Evolutionary conservation across 2,797 vertebrate species (phyloP).

Genomic region (Poeciliopsis infans): DNA sequence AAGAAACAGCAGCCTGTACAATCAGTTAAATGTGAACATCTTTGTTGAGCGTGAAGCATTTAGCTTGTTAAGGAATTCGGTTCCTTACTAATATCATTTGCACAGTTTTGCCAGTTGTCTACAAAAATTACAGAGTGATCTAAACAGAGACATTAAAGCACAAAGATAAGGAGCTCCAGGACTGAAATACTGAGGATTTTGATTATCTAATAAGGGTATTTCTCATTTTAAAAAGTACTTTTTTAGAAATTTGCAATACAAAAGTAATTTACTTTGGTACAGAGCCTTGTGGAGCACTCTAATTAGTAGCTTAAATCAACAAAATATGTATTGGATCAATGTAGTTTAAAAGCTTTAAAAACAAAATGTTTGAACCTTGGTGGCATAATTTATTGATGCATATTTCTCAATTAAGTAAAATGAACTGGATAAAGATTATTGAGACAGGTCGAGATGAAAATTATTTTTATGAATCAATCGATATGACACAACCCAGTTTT

Average conservation of each 20-base stretch:
- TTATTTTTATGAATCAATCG: background rate
- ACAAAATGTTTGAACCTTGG: background rate
- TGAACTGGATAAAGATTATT: background rate
- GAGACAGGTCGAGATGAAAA: background rate
- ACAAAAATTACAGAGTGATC: background rate
- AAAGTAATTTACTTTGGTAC: background rate
- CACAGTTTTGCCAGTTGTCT: background rate
- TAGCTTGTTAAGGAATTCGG: background rate
- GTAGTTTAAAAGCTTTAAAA: background rate
- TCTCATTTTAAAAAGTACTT: background rate
- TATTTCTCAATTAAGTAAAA: background rate
- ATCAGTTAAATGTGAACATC: background rate
- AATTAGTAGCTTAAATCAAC: background rate
- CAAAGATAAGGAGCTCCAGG: background rate
- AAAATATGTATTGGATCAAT: background rate
- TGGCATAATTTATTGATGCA: background rate
- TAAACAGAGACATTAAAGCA: background rate
- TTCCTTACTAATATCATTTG: background rate
- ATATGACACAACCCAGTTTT: background rate
- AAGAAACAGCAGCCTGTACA: background rate
- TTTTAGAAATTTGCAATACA: background rate
- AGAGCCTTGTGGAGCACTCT: background rate
- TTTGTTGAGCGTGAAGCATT: background rate
- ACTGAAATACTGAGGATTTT: background rate
- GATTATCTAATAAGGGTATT: background rate